These are phyloP conservation scores for Scopus umbretta DNA, from an alignment of 2,113 vertebrate species.

Conservation along the genomic window DNA sequence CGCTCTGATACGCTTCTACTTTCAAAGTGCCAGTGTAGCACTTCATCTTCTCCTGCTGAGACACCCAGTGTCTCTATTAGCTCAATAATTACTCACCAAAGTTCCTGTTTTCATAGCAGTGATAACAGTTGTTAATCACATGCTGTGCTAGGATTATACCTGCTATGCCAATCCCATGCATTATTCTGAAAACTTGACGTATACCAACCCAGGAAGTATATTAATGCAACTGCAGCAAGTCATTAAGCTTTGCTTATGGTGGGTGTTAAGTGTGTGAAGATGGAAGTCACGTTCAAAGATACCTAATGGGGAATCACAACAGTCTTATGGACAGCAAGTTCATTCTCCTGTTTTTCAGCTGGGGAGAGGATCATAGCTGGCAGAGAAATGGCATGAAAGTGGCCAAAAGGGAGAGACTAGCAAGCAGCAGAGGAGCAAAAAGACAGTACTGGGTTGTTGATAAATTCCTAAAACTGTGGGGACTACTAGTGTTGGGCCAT, in stretches of 20 bases:
- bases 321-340: neutral
- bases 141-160: neutral
- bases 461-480: neutral
- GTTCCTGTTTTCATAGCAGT: conserved; percentile 23
- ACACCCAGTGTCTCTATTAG: neutral
- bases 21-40: neutral
- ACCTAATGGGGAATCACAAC: neutral
- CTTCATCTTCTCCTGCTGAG: neutral
- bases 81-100: conserved; percentile 4
- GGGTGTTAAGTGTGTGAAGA: neutral
- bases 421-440: neutral
- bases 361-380: neutral
- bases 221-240: neutral
- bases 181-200: neutral
- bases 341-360: neutral
- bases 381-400: neutral
- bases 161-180: neutral
- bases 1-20: neutral
- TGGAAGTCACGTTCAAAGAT: neutral
- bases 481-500: neutral
- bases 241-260: neutral
- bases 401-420: neutral
- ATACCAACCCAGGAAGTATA: neutral
- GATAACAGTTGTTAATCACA: conserved; percentile 27
- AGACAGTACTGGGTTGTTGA: neutral